Evolutionary conservation across 2,888 invertebrate genomes (phyloP), one percentile per base, ranked within the genome.

Genomic region (Harpagoxenus sublaevis): DNA sequence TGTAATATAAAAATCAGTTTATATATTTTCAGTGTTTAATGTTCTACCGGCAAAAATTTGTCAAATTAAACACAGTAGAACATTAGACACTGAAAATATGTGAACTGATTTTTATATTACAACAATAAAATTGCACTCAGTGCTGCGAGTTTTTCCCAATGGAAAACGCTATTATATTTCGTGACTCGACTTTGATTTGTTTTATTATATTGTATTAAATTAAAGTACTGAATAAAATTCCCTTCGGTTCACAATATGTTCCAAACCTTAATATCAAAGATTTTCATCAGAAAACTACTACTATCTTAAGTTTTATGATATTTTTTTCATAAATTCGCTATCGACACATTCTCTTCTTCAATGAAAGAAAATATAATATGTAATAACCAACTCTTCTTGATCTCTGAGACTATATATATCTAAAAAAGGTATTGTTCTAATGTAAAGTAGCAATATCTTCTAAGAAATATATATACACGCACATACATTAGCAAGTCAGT

Each of bases 121-220:
- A 23, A 23, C 23, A 23, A 23, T 23, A 23, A 23, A 23, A 23
- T 23, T 23, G 23, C 23, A 23, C 0, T 23, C 23, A 23, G 23
- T 23, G 23, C 23, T 23, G 23, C 23, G 23, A 23, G 23, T 23
- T 23, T 23, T 23, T 23, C 23, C 23, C 23, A 23, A 23, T 23
- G 23, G 23, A 23, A 23, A 23, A 23, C 23, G 23, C 57, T 81
- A 70, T 53, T 78, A 62, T 66, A 71, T 55, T 79, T 73, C 23
- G 5, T n/a, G n/a, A 55, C 31, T 57, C 31, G 10, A 42, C 10
- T 35, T 31, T 10, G 5, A 42, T 23, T 23, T 8, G 5, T 60
- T 60, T 28, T 48, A 57, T 81, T 63, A 57, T 10, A 35, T 70
- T n/a, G n/a, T 53, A 42, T 77, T 39, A 55, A 68, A 68, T 70